A percentile compares a stretch with the other conserved stretches of the same genome.
These are phyloP conservation scores for Xyliphius kryptos DNA, from an alignment of 2,113 vertebrate genomes.

Conservation along the genomic window DNA sequence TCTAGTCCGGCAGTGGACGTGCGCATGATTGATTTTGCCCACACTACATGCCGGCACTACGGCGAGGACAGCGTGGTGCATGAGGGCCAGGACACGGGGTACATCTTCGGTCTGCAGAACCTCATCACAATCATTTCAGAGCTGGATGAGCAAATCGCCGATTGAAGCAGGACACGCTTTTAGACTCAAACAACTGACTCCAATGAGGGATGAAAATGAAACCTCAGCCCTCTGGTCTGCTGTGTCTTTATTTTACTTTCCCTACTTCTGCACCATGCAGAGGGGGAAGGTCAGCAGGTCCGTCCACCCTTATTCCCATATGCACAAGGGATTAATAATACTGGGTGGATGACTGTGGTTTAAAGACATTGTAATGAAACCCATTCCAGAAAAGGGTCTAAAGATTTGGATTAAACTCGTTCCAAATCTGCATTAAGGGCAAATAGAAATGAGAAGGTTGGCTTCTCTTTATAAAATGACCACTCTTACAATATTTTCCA, in stretches of 20 bases:
- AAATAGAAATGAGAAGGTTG: slow-evolving; percentile 7
- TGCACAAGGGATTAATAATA: slow-evolving; percentile 11
- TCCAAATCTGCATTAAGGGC: background rate
- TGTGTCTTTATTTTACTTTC: too few relatives aligned
- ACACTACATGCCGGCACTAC: slow-evolving; percentile 93
- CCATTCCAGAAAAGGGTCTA: slow-evolving; percentile 20
- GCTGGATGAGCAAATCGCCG: slow-evolving; percentile 88
- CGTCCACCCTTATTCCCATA: slow-evolving; percentile 17
- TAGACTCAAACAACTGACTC: too few relatives aligned
- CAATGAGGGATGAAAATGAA: too few relatives aligned
- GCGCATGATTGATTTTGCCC: slow-evolving; percentile 98
- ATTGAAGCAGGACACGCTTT: slow-evolving; percentile 58
- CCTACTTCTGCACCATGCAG: too few relatives aligned
- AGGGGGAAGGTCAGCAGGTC: too few relatives aligned
- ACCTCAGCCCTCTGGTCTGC: too few relatives aligned
- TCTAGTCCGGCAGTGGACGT: slow-evolving; percentile 84
- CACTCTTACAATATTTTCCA: slow-evolving; percentile 31
- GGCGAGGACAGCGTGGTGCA: slow-evolving; percentile 94
- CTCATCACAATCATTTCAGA: slow-evolving; percentile 96
- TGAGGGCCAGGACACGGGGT: slow-evolving; percentile 94
- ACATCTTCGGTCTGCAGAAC: slow-evolving; percentile 97
- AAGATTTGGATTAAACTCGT: slow-evolving; percentile 13
- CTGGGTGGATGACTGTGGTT: slow-evolving; percentile 4
- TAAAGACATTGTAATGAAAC: slow-evolving; percentile 3
- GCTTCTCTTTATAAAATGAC: slow-evolving; percentile 30